Base-by-base conservation (phyloP, 2,888 invertebrate species). In the Eupithecia exiguata region DNA sequence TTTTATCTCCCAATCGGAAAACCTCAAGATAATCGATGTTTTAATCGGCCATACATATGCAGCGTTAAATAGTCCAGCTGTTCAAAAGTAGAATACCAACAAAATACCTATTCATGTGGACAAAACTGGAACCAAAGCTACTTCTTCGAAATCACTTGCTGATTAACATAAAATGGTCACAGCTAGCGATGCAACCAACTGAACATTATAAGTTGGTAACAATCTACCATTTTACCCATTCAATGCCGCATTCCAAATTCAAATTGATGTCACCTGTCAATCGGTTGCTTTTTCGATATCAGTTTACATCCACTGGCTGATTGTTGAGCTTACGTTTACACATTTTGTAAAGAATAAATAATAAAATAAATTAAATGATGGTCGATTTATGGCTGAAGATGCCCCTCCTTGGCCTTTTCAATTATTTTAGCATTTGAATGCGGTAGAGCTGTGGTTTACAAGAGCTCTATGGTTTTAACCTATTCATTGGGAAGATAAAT, bases 211-310 rank as follows among this genome's bases (percentile, higher is more conserved):
- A 62, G 58, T 58, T 58, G 58, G 58, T 58, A 25, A 58, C 58
- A 58, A 25, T 53, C 21, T 49, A n/a, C n/a, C 49, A 49, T 49
- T 49, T 21, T 58, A 53, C 71, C 58, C 69, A 76, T 69, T 71
- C 21, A 70, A 74, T 71, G 65, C 38, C 74, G 36, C 68, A 74
- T 74, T 74, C 74, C 61, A 58, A 70, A 74, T 77, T 70, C 70
- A 63, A 74, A 77, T 67, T 43, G 68, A 72, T 77, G 77, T 71
- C 77, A 77, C 65, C 72, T 77, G 74, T 77, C 74, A 77, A 58
- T 70, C 66, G 74, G 62, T 69, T 66, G 62, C 66, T 68, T 68
- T 72, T 74, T 71, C 30, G 30, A 69, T 70, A 58, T 74, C 61
- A 49, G 36, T 40, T 72, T 68, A 72, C 69, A 74, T 68, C 46